Conservation (phyloP, 2,888 invertebrate genomes). For the Alsophila aescularia region DNA sequence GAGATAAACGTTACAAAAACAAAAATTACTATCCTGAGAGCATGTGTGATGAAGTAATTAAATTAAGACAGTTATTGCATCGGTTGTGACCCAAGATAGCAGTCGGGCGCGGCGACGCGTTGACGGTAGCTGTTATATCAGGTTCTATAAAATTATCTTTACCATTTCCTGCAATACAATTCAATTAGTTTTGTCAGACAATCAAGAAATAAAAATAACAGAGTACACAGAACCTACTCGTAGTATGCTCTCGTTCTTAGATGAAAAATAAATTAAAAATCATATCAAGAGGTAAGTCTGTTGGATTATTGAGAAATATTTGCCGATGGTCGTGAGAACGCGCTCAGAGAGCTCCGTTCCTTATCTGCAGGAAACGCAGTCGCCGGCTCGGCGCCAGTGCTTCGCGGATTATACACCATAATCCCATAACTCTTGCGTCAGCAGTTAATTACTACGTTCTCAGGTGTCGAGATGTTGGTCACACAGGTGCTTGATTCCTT, state of each 20-base stretch:
- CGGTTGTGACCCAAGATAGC: slow-evolving; percentile 57
- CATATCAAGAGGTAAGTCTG: too few species aligned
- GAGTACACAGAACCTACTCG: neutral
- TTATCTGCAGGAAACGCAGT: slow-evolving; percentile 78
- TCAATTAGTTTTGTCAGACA: slow-evolving; percentile 3
- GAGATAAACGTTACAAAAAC: slow-evolving; percentile 38
- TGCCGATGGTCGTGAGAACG: slow-evolving; percentile 51
- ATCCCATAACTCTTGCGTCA: slow-evolving; percentile 53
- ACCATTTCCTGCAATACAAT: slow-evolving; percentile 13
- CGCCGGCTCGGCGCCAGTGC: slow-evolving; percentile 66
- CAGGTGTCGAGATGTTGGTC: slow-evolving; percentile 13
- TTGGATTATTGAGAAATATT: slow-evolving; percentile 25
- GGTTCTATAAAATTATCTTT: slow-evolving; percentile 54
- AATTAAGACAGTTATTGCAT: slow-evolving; percentile 52
- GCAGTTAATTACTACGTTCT: slow-evolving; percentile 10
- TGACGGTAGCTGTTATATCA: slow-evolving; percentile 37
- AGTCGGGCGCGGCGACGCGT: slow-evolving; percentile 45
- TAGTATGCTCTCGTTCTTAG: neutral
- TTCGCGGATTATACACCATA: slow-evolving; percentile 66
- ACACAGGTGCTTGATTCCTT: slow-evolving; percentile 23
- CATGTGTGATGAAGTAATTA: slow-evolving; percentile 53
- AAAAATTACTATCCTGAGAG: slow-evolving; percentile 31
- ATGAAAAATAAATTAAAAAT: slow-evolving; percentile 2
- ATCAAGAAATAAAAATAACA: neutral
- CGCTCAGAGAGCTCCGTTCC: slow-evolving; percentile 58